A percentile compares a stretch with the other conserved stretches of the same genome.
phyloP scores from a whole-genome alignment of 2,113 vertebrate species.

The Micromys minutus region DNA sequence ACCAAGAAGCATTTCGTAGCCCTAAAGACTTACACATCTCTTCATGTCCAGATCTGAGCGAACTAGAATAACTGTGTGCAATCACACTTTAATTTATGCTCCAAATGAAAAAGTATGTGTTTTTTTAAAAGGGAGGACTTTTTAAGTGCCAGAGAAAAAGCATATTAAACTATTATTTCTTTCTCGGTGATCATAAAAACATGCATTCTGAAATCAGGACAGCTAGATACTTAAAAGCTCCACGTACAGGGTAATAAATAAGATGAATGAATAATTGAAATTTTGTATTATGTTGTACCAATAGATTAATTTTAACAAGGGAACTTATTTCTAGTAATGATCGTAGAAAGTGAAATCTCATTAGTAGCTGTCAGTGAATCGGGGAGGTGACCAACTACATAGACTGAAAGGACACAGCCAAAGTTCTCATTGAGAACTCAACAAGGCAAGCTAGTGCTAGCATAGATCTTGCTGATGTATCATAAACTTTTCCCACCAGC shows the following conservation, averaged over 20 bases:
- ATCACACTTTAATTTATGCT: conserved; percentile 62
- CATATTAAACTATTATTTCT: conserved; percentile 79
- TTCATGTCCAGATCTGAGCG: neutral
- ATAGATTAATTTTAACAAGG: conserved; percentile 80
- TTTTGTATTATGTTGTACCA: conserved; percentile 77
- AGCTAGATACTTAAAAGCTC: conserved; percentile 76
- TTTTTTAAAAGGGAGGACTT: conserved; percentile 23
- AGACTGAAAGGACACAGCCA: neutral
- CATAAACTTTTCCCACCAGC: neutral
- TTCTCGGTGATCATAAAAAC: conserved; percentile 75
- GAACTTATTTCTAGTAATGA: conserved; percentile 84
- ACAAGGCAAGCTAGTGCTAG: neutral
- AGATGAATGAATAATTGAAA: conserved; percentile 84
- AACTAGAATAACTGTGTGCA: conserved; percentile 33
- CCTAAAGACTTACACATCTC: neutral
- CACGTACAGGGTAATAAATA: conserved; percentile 83
- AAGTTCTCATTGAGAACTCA: neutral
- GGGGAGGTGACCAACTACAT: conserved; percentile 24
- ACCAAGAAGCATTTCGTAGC: neutral
- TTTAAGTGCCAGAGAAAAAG: conserved; percentile 68
- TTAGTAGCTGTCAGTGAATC: conserved; percentile 67
- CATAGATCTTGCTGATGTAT: neutral
- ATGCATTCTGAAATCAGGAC: conserved; percentile 69
- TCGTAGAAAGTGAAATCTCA: conserved; percentile 80
- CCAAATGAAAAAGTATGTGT: conserved; percentile 27